Percentiles rank a stretch among this genome's conserved stretches.
Evolutionary conservation across 2,797 vertebrate species (phyloP).

Genomic region (Poeciliopsis paucimaculata): DNA sequence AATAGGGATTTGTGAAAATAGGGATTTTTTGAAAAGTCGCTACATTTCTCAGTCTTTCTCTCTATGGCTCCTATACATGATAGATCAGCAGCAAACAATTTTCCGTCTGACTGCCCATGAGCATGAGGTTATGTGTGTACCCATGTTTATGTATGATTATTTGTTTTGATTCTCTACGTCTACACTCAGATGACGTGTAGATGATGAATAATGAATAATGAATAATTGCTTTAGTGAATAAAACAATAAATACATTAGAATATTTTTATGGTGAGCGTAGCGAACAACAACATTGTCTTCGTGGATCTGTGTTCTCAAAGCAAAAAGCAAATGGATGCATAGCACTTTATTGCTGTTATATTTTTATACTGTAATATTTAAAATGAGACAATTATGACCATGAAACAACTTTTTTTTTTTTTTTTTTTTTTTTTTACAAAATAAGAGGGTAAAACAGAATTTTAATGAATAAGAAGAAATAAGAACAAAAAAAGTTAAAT

Average conservation of each 20-base stretch:
- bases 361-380: too few relatives aligned
- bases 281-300: neutral
- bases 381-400: slow-evolving; percentile 24
- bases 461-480: slow-evolving; percentile 1
- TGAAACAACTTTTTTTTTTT: slow-evolving; percentile 5
- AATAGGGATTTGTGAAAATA: too few relatives aligned
- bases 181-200: neutral
- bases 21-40: slow-evolving; percentile 49
- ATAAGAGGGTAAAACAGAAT: neutral
- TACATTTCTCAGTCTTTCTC: slow-evolving; percentile 29
- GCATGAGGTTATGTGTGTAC: slow-evolving; percentile 29
- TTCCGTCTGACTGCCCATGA: slow-evolving; percentile 57
- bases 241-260: slow-evolving; percentile 59
- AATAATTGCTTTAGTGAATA: slow-evolving; percentile 52
- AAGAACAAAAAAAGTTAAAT: slow-evolving; percentile 13
- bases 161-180: slow-evolving; percentile 15
- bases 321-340: neutral
- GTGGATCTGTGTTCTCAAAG: neutral
- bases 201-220: too few relatives aligned
- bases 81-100: slow-evolving; percentile 56
- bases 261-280: slow-evolving; percentile 17
- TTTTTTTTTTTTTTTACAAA: slow-evolving; percentile 4
- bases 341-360: neutral
- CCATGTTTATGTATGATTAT: slow-evolving; percentile 31
- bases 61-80: slow-evolving; percentile 28